A percentile compares a stretch with the other conserved stretches of the same genome.
Evolutionary conservation across 2,797 vertebrate genomes (phyloP).

Genomic region (Bucorvus abyssinicus): DNA sequence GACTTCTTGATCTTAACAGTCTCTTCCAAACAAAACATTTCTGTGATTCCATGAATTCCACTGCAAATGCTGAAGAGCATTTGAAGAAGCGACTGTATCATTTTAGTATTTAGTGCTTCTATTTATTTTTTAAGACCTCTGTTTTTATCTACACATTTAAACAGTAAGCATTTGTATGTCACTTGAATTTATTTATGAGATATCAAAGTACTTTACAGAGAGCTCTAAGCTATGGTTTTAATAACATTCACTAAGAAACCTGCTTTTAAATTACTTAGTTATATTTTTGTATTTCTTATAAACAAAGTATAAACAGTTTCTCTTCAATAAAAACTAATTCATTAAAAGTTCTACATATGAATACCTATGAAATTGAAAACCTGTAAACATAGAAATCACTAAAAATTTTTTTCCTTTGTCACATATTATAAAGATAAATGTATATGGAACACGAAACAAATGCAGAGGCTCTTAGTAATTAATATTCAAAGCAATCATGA

Average conservation of each 20-base stretch:
- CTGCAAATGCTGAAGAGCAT: background rate
- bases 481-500: background rate
- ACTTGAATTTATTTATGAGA: background rate
- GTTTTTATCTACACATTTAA: background rate
- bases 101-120: background rate
- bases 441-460: background rate
- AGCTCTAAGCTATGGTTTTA: background rate
- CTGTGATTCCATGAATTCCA: background rate
- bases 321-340: background rate
- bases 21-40: too few species aligned
- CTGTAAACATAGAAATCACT: background rate
- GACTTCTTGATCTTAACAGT: too few species aligned
- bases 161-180: background rate
- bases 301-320: background rate
- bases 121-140: background rate
- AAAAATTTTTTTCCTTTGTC: background rate
- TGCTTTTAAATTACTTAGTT: background rate
- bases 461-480: background rate
- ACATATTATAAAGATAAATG: background rate
- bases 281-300: background rate
- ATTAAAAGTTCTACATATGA: background rate
- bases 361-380: background rate
- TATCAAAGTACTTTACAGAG: background rate
- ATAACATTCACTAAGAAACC: background rate
- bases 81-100: background rate